These are phyloP conservation scores for Gastracanthus pulcherrimus DNA, from an alignment of 2,888 invertebrate genomes.

Conservation along the genomic window DNA sequence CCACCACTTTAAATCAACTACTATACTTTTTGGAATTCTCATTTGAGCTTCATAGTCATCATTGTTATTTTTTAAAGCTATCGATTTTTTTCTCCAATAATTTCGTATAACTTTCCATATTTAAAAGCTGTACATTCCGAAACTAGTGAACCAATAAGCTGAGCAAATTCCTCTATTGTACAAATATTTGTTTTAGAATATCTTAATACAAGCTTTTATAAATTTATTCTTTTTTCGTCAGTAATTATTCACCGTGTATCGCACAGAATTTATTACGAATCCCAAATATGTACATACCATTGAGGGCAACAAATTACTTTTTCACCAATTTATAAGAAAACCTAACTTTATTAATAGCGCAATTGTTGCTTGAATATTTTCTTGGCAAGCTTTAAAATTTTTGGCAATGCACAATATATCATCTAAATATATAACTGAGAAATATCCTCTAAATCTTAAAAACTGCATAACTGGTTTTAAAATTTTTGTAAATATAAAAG, in stretches of 20 bases:
- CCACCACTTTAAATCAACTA: too few relatives aligned
- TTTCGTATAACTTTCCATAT: slow-evolving; percentile 51
- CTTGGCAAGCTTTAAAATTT: neutral
- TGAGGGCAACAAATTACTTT: slow-evolving; percentile 35
- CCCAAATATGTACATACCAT: slow-evolving; percentile 37
- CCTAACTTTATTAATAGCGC: slow-evolving; percentile 33
- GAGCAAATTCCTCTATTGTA: slow-evolving; percentile 49
- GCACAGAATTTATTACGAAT: too few relatives aligned
- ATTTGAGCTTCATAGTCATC: slow-evolving; percentile 46
- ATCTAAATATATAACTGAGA: neutral
- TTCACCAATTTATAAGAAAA: slow-evolving; percentile 51
- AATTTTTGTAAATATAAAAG: slow-evolving; percentile 58
- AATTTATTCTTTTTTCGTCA: neutral
- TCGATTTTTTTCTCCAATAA: slow-evolving; percentile 46
- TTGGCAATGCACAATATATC: neutral
- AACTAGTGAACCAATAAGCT: slow-evolving; percentile 51
- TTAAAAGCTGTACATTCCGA: slow-evolving; percentile 45
- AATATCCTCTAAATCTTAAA: slow-evolving; percentile 12
- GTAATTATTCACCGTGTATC: neutral
- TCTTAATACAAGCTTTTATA: neutral
- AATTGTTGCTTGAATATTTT: neutral
- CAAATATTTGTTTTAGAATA: neutral
- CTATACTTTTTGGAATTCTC: too few relatives aligned
- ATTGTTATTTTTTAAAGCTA: slow-evolving; percentile 30
- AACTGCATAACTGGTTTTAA: slow-evolving; percentile 56